Conservation (phyloP, 2,797 vertebrate species). For the Ctenosaura bakeri region DNA sequence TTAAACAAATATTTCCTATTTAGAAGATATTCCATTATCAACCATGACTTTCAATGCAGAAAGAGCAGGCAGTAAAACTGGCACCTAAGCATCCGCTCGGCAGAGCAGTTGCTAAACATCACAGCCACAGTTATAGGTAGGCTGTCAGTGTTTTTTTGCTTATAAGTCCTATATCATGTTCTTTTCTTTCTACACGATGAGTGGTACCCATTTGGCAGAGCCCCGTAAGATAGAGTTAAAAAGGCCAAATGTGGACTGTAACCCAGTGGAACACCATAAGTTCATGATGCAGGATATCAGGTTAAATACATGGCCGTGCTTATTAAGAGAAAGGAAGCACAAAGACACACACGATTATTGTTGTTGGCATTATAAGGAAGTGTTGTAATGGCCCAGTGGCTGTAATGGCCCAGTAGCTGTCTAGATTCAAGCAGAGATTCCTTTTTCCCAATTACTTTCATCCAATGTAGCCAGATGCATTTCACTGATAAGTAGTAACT, state of each 20-base stretch:
- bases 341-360: neutral
- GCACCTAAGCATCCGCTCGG: neutral
- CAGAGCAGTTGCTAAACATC: neutral
- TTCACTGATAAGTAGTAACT: neutral
- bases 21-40: neutral
- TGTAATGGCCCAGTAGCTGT: neutral
- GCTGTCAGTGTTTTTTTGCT: neutral
- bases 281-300: neutral
- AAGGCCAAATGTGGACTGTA: neutral
- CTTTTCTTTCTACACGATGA: neutral
- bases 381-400: neutral
- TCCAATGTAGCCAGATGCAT: too few species aligned
- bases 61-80: neutral
- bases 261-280: neutral
- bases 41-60: neutral
- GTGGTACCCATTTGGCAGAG: neutral
- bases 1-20: neutral
- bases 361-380: neutral
- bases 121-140: neutral
- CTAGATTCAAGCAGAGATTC: neutral
- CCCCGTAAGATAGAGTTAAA: neutral
- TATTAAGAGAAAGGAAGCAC: neutral
- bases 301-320: neutral
- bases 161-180: neutral
- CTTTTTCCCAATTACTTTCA: neutral